phyloP scores from a whole-genome alignment of 2,888 invertebrate species.

The Volucella bombylans region DNA sequence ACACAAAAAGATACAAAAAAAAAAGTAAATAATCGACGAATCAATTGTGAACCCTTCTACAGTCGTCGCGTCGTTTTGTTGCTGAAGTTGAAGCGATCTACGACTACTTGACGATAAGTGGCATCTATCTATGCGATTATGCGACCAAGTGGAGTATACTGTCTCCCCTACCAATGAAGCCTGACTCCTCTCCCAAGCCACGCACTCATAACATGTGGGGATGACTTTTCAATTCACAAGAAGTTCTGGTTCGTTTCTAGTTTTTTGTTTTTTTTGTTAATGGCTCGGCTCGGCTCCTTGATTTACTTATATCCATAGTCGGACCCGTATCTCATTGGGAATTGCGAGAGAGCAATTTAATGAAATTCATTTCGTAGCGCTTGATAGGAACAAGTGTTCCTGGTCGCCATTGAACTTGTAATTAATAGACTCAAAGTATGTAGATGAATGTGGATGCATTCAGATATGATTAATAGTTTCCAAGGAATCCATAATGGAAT shows the following conservation, averaged over 20 bases:
- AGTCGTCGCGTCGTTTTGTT: constrained; percentile 9
- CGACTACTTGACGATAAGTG: constrained; percentile 45
- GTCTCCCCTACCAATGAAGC: constrained; percentile 16
- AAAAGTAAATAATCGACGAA: constrained; percentile 14
- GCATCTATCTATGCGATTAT: constrained; percentile 59
- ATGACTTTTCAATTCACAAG: constrained; percentile 11
- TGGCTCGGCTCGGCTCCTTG: constrained; percentile 29
- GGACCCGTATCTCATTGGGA: neutral
- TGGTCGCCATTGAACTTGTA: constrained; percentile 60
- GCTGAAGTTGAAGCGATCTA: constrained; percentile 16
- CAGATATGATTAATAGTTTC: constrained; percentile 17
- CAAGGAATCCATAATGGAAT: constrained; percentile 36
- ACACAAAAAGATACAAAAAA: constrained; percentile 12
- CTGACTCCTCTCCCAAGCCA: neutral
- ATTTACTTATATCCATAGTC: neutral
- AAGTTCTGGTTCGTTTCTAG: constrained; percentile 29
- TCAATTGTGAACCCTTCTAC: constrained; percentile 41
- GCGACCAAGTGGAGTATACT: constrained; percentile 38
- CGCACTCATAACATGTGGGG: constrained; percentile 42
- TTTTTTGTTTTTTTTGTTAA: too few species aligned
- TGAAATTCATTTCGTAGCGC: constrained; percentile 56
- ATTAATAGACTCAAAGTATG: constrained; percentile 37
- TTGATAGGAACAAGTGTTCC: constrained; percentile 68
- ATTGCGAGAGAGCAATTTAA: constrained; percentile 50
- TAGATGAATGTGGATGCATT: neutral